Evolutionary conservation across 2,888 invertebrate species (phyloP).

Genomic region (Epirrhoe alternata): DNA sequence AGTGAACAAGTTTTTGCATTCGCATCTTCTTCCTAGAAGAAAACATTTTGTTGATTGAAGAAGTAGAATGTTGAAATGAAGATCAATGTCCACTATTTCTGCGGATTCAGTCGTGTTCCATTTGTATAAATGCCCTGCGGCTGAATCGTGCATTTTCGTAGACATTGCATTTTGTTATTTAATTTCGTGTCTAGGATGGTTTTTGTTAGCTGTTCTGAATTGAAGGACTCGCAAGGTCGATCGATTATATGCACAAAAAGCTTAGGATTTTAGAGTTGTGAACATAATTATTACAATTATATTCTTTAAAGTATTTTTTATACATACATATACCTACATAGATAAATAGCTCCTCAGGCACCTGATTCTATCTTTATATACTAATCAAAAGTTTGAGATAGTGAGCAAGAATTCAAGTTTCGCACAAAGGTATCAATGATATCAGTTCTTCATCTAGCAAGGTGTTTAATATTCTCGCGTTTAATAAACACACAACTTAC

Average conservation of each 20-base stretch:
- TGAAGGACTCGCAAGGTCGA: constrained; percentile 58
- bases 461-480: background rate
- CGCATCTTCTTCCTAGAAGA: no score
- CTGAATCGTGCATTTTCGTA: constrained; percentile 55
- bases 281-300: constrained; percentile 21
- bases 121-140: constrained; percentile 47
- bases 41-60: no score
- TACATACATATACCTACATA: background rate
- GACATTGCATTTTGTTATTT: constrained; percentile 56
- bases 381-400: background rate
- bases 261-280: constrained; percentile 29
- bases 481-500: constrained; percentile 1
- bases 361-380: background rate
- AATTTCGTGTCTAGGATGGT: constrained; percentile 44
- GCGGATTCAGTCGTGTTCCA: background rate
- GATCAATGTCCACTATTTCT: no score
- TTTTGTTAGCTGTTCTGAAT: constrained; percentile 53
- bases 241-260: constrained; percentile 42
- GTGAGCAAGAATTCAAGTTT: no score
- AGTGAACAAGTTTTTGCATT: no score
- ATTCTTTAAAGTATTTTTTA: constrained; percentile 13
- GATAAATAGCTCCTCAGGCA: background rate
- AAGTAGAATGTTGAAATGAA: no score
- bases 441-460: background rate
- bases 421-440: background rate